phyloP scores from a whole-genome alignment of 2,797 vertebrate species.

The Tauraco hartlaubi region DNA sequence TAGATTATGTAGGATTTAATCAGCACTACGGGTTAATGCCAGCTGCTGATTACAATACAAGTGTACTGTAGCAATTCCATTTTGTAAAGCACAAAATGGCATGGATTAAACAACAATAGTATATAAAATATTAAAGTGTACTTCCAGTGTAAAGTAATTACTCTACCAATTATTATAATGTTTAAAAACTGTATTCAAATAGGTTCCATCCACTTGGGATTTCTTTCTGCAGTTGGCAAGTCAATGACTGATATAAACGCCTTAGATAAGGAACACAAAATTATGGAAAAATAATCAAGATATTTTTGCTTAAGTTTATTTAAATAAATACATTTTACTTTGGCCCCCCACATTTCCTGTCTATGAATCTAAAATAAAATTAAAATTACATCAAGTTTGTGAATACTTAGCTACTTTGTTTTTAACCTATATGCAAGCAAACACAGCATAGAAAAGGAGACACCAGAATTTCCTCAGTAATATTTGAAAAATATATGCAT shows the following conservation, averaged over 20 bases:
- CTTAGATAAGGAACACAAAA: constrained; percentile 11
- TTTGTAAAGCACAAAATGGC: constrained; percentile 11
- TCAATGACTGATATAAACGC: not conserved
- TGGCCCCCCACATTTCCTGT: not conserved
- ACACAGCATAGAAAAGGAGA: not conserved
- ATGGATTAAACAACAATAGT: not conserved
- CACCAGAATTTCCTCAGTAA: not conserved
- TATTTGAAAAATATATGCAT: not conserved
- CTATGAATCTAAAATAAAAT: not conserved
- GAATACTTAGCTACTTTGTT: not conserved
- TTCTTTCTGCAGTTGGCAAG: constrained; percentile 15
- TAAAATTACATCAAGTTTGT: not conserved
- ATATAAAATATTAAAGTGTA: constrained; percentile 45
- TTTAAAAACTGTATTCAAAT: constrained; percentile 48
- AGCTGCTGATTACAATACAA: not conserved
- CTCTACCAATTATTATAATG: constrained; percentile 38
- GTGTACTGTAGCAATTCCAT: not conserved
- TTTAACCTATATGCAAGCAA: not conserved
- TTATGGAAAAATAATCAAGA: not conserved
- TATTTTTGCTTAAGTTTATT: not conserved
- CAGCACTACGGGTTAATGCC: not conserved
- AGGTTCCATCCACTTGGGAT: constrained; percentile 2
- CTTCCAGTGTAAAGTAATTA: constrained; percentile 49
- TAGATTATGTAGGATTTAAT: not conserved
- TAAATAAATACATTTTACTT: not conserved